Evolutionary conservation across 1,140 invertebrate species (phyloP), one percentile per base, ranked within the genome.

Genomic region (Anoplolepis gracilipes): DNA sequence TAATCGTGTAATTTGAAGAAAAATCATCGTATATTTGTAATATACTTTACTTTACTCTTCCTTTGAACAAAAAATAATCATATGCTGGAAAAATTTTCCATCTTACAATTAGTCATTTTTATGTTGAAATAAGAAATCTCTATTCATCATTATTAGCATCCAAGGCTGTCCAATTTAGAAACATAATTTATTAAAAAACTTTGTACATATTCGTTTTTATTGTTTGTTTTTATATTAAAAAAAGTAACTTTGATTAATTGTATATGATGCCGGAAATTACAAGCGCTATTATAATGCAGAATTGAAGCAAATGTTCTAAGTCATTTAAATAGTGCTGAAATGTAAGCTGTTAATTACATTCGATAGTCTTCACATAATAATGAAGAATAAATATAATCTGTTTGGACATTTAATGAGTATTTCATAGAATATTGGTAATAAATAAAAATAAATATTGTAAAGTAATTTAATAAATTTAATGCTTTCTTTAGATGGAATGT

Each of bases 121-220:
- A 4, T 57, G 0, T 73, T 16, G 1, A 39, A 8, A 33, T 49
- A 49, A 64, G 4, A 11, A 2, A 8, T 61, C 0, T 49, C 8
- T 39, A 2, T 33, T 67, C 28, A 49, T 30, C 8, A 49, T 53
- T 78, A 61, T 61, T 30, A 28, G 8, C 39, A 28, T 42, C 4
- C 16, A 64, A 64, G 1, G 22, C 13, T 46, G 2, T 76, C 42
- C 3, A n/a, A 30, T 33, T 57, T 75, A 57, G 6, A 62, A 33
- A 33, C 19, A 33, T 61, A 62, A 62, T 62, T 62, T 28, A 61
- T 30, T 7, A 33, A 62, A n/a, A n/a, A 73, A 75, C 3, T 57
- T 36, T 57, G 1, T 22, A 49, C 25, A n/a, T 16, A 16, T 2
- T 5, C 7, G 57, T n/a, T 7, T n/a, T 59, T 75, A n/a, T 64